Percentiles rank a stretch among this genome's conserved stretches.
phyloP scores from a whole-genome alignment of 2,888 invertebrate species.

The Mimachlamys varia region DNA sequence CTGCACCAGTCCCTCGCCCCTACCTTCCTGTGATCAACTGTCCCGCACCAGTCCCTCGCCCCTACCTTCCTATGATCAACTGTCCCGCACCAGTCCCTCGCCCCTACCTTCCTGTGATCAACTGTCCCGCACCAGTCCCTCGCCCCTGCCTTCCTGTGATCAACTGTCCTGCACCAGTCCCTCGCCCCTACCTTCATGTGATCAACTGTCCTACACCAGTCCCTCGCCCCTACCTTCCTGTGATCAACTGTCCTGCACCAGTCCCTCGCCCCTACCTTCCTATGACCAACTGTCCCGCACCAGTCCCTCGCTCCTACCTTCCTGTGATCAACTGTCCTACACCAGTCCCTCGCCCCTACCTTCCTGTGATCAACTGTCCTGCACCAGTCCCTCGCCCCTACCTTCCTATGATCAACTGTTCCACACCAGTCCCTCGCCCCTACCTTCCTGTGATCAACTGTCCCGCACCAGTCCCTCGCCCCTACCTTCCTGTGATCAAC shows the following conservation, averaged over 20 bases:
- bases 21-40: no score
- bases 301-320: slow-evolving; percentile 33
- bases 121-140: slow-evolving; percentile 12
- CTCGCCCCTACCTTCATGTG: background rate
- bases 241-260: background rate
- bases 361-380: background rate
- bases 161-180: background rate
- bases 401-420: no score
- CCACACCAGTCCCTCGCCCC: slow-evolving; percentile 13
- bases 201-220: slow-evolving; percentile 10
- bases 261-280: no score
- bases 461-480: background rate
- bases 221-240: slow-evolving; percentile 28
- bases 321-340: background rate
- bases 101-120: no score
- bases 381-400: background rate
- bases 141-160: slow-evolving; percentile 4
- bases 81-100: background rate
- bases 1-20: no score
- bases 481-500: no score
- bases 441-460: slow-evolving; percentile 15
- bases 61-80: slow-evolving; percentile 9
- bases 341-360: slow-evolving; percentile 25
- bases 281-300: no score
- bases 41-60: slow-evolving; percentile 13